Evolutionary conservation across 2,797 vertebrate species (phyloP).

Genomic region (Nasua narica): DNA sequence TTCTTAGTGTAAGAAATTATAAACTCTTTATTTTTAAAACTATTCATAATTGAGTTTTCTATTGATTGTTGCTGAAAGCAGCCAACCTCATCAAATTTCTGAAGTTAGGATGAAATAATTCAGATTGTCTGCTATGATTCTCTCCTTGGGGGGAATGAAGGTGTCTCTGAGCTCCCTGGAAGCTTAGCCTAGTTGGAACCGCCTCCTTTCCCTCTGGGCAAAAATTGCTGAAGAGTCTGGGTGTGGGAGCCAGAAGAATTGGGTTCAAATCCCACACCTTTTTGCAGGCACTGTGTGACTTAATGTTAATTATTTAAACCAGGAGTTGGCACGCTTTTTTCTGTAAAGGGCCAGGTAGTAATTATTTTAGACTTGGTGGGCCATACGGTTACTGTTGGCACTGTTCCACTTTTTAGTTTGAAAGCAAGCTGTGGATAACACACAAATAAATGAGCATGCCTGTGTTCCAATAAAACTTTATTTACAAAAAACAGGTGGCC

Average conservation of each 20-base stretch:
- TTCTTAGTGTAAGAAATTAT: slow-evolving; percentile 18
- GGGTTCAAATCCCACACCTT: slow-evolving; percentile 52
- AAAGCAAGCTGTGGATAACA: neutral
- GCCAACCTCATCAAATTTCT: neutral
- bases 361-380: neutral
- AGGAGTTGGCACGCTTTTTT: neutral
- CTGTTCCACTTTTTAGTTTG: neutral
- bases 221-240: neutral
- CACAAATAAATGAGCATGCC: neutral
- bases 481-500: neutral
- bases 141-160: neutral
- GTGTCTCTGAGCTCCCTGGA: neutral
- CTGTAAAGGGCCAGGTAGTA: neutral
- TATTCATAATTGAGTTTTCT: neutral
- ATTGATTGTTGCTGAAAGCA: neutral
- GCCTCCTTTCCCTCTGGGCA: neutral
- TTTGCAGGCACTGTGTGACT: neutral
- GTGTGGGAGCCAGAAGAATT: slow-evolving; percentile 36
- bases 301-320: neutral
- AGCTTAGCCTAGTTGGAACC: neutral
- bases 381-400: neutral
- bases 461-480: slow-evolving; percentile 18
- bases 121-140: neutral
- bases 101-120: neutral
- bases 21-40: neutral